Conservation (phyloP, 1,140 invertebrate genomes). For the Pinna nobilis region DNA sequence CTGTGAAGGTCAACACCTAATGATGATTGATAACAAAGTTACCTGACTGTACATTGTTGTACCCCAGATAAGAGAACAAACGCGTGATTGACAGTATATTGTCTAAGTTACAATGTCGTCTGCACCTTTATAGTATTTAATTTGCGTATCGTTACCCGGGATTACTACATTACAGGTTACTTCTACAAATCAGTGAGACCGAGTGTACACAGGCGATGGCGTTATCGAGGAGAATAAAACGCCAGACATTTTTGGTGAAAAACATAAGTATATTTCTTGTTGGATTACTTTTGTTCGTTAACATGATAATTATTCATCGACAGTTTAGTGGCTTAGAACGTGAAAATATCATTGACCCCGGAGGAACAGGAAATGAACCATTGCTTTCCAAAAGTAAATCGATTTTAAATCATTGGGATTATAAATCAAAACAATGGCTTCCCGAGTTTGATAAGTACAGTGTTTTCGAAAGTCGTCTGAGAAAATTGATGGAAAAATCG, state of each 20-base stretch:
- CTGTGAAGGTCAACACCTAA: neutral
- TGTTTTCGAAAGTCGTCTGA: slow-evolving; percentile 55
- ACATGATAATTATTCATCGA: slow-evolving; percentile 43
- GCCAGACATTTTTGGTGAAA: too few relatives aligned
- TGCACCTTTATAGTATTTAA: too few relatives aligned
- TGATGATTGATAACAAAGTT: neutral
- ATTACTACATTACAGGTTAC: too few relatives aligned
- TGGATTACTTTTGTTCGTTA: slow-evolving; percentile 21
- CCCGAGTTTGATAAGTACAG: slow-evolving; percentile 21
- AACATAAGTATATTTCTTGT: neutral
- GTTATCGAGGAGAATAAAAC: too few relatives aligned
- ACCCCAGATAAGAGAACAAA: too few relatives aligned
- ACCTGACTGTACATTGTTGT: neutral
- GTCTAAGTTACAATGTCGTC: too few relatives aligned
- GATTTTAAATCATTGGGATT: too few relatives aligned
- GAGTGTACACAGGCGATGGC: too few relatives aligned
- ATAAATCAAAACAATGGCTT: neutral
- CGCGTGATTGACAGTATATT: too few relatives aligned
- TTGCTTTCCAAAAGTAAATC: too few relatives aligned
- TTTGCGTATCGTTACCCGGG: too few relatives aligned
- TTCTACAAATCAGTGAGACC: too few relatives aligned
- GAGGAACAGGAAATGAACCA: slow-evolving; percentile 20
- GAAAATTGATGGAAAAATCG: slow-evolving; percentile 58
- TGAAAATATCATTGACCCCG: slow-evolving; percentile 36
- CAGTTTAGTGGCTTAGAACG: slow-evolving; percentile 42